Conservation (phyloP, 2,888 invertebrate genomes). For the Nomada flava region DNA sequence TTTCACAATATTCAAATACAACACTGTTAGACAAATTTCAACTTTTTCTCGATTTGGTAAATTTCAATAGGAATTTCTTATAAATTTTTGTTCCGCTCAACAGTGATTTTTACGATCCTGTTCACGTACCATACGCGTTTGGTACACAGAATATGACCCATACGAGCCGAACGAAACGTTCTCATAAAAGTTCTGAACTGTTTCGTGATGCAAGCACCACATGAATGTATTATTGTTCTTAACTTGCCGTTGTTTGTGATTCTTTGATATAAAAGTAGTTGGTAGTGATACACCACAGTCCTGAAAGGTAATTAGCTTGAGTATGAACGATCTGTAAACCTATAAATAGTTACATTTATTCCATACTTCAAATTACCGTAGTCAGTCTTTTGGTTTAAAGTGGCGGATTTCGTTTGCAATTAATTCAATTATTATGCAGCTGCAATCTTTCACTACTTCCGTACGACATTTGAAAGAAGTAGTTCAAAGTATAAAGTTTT, state of each 20-base stretch:
- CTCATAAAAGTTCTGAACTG: conserved; percentile 16
- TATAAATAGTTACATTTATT: no score
- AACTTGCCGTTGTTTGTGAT: background rate
- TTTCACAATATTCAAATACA: no score
- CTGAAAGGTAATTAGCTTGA: background rate
- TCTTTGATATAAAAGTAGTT: conserved; percentile 3
- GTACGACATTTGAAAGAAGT: no score
- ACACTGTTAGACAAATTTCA: no score
- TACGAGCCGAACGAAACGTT: conserved; percentile 9
- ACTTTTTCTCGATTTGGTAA: background rate
- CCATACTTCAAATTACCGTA: no score
- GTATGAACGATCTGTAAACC: no score
- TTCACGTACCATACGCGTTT: conserved; percentile 2
- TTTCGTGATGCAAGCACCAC: background rate
- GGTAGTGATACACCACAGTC: background rate
- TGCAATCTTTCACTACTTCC: no score
- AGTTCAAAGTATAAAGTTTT: no score
- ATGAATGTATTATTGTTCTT: background rate
- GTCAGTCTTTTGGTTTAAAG: no score
- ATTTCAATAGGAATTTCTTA: no score
- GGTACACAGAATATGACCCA: conserved; percentile 8
- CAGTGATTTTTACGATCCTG: background rate
- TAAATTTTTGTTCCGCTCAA: background rate
- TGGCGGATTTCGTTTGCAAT: no score
- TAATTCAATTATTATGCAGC: no score